Evolutionary conservation across 2,888 invertebrate species (phyloP).

Genomic region (Pyrgus malvae): DNA sequence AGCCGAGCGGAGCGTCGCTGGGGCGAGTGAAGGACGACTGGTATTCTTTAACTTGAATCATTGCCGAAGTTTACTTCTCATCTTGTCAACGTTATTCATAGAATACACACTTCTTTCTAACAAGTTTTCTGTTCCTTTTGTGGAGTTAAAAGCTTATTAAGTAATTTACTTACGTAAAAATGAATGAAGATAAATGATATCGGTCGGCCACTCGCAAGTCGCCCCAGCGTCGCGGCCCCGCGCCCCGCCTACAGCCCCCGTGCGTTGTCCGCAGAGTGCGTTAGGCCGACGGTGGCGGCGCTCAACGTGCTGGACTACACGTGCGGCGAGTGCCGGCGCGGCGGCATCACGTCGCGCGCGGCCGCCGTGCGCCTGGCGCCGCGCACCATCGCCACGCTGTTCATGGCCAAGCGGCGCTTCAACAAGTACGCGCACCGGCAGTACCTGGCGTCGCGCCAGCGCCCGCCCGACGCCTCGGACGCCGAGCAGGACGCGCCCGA

Average conservation of each 20-base stretch:
- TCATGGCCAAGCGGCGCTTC: conserved; percentile 80
- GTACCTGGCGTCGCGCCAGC: conserved; percentile 60
- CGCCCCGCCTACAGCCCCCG: background rate
- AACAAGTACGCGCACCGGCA: conserved; percentile 79
- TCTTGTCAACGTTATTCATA: too few species aligned
- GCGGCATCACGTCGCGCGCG: conserved; percentile 75
- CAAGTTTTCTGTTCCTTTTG: too few species aligned
- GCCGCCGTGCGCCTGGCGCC: conserved; percentile 75
- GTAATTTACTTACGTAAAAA: too few species aligned
- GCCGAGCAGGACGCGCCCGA: too few species aligned
- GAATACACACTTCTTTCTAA: background rate
- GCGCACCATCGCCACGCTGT: conserved; percentile 76
- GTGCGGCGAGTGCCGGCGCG: conserved; percentile 75
- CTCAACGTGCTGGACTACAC: conserved; percentile 77
- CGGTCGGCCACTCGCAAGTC: background rate
- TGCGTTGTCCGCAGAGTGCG: conserved; percentile 63
- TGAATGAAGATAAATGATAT: background rate
- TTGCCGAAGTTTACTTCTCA: too few species aligned
- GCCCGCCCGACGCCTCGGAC: conserved; percentile 27
- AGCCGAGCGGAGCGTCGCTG: conserved; percentile 1
- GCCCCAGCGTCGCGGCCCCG: background rate
- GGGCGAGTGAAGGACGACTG: background rate
- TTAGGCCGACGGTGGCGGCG: conserved; percentile 63
- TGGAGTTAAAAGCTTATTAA: too few species aligned
- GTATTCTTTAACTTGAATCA: too few species aligned